phyloP scores from a whole-genome alignment of 2,888 invertebrate species.

The Meandrusa payeni region DNA sequence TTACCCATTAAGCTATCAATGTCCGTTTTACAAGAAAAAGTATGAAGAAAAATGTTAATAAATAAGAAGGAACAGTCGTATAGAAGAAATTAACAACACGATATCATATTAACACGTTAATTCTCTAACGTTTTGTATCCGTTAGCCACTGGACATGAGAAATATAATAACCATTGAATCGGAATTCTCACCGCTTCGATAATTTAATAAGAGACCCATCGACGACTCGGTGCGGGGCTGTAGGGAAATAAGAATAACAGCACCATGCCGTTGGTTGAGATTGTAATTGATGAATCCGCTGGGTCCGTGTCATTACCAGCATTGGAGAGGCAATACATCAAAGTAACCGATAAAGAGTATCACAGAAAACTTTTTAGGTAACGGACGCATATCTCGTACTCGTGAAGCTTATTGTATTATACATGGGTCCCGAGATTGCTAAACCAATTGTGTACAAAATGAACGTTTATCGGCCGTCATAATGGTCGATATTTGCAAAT shows the following conservation, averaged over 20 bases:
- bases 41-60: too few relatives aligned
- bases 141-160: slow-evolving; percentile 5
- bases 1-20: too few relatives aligned
- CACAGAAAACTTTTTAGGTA: slow-evolving; percentile 23
- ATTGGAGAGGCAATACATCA: slow-evolving; percentile 29
- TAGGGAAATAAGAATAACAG: slow-evolving; percentile 32
- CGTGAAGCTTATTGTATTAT: too few relatives aligned
- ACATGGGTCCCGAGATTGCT: too few relatives aligned
- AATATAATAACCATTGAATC: slow-evolving; percentile 25
- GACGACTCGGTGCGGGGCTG: slow-evolving; percentile 17
- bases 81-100: slow-evolving; percentile 12
- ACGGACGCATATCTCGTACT: background rate
- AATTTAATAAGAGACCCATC: slow-evolving; percentile 43
- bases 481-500: too few relatives aligned
- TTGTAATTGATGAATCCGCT: slow-evolving; percentile 42
- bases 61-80: slow-evolving; percentile 4
- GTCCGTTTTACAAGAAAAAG: too few relatives aligned
- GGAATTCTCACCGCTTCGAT: slow-evolving; percentile 38
- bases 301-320: slow-evolving; percentile 35
- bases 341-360: slow-evolving; percentile 23
- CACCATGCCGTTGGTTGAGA: slow-evolving; percentile 37
- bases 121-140: slow-evolving; percentile 9
- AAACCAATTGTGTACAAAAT: too few relatives aligned
- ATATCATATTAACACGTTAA: slow-evolving; percentile 3
- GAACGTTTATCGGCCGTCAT: too few relatives aligned